Evolutionary conservation across 2,888 invertebrate genomes (phyloP), one percentile per base, ranked within the genome.

Genomic region (Sarcophaga rosellei): DNA sequence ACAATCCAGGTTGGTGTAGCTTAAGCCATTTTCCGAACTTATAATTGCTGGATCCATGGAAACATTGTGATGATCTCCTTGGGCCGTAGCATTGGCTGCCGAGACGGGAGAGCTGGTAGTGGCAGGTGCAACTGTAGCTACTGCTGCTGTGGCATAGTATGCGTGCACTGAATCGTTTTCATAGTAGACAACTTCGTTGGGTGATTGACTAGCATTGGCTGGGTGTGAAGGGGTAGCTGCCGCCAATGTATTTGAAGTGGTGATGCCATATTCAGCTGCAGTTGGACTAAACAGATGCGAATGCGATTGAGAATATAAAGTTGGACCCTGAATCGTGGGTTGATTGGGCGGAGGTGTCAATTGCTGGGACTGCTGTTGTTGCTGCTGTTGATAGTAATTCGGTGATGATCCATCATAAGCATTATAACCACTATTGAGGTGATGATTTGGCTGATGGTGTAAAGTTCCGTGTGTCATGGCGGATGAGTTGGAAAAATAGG

Each of bases 1-100:
- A 90, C 97, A 97, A 93, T 98, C 98, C 89, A 98, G 93, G 92
- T 98, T 98, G 0, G 98, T 98, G 92, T 98, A 98, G 92, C 97
- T 97, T 84, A 98, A 94, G 0, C 98, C 98, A 63, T 97, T 96
- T 90, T 97, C 97, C 1, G 97, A 96, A 91, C 96, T 97, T 89
- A 97, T 97, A 68, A 97, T 97, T 17, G 95, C 95, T 4, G 95
- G 94, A 88, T 93, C 92, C 82, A 90, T 90, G 23, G 90, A 82
- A 73, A 89, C 89, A 75, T 78, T 86, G 76, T 89, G 89, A 20
- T 80, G 11, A 20, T 77, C 73, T 61, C 89, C 83, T 78, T 89
- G 89, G 44, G 88, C 88, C 17, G 88, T 87, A 66, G 90, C 91
- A 87, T 90, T 91, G 25, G 90, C 84, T 8, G 90, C 91, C 8